phyloP scores from a whole-genome alignment of 1,140 invertebrate genomes.

The Ceratitis capitata region DNA sequence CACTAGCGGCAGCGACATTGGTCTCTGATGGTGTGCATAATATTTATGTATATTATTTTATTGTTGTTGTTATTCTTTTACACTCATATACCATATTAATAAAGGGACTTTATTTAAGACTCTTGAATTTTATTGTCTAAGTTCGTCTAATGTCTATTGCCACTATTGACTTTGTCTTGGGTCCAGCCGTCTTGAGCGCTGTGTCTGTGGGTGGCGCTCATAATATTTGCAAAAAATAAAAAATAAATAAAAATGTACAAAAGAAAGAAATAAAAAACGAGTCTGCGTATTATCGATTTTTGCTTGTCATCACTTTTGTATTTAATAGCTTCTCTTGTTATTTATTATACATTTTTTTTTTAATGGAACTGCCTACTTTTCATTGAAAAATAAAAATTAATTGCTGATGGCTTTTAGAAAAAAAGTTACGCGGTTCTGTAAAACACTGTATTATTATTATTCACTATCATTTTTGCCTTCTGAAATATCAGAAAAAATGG shows the following conservation, averaged over 20 bases:
- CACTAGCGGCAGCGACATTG: not conserved
- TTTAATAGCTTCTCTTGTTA: not conserved
- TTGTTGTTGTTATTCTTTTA: conserved; percentile 16
- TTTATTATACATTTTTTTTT: not conserved
- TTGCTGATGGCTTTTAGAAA: too few relatives aligned
- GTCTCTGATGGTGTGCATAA: not conserved
- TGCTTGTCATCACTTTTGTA: conserved; percentile 6
- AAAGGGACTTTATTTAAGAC: not conserved
- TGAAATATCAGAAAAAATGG: too few relatives aligned
- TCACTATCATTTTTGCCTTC: too few relatives aligned
- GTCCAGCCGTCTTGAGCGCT: not conserved
- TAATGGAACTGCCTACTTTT: not conserved
- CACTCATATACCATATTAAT: not conserved
- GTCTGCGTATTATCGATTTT: not conserved
- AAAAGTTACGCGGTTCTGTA: too few relatives aligned
- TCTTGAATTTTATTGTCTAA: not conserved
- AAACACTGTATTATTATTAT: too few relatives aligned
- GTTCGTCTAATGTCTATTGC: not conserved
- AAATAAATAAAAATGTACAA: too few relatives aligned
- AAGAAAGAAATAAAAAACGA: too few relatives aligned
- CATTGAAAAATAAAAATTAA: too few relatives aligned
- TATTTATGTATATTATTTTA: not conserved
- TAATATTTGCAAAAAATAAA: not conserved
- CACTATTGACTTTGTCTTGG: not conserved
- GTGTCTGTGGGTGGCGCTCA: not conserved